A percentile compares a stretch with the other conserved stretches of the same genome.
Conservation (phyloP, 1,140 invertebrate genomes). For the Drosophila sucinea region DNA sequence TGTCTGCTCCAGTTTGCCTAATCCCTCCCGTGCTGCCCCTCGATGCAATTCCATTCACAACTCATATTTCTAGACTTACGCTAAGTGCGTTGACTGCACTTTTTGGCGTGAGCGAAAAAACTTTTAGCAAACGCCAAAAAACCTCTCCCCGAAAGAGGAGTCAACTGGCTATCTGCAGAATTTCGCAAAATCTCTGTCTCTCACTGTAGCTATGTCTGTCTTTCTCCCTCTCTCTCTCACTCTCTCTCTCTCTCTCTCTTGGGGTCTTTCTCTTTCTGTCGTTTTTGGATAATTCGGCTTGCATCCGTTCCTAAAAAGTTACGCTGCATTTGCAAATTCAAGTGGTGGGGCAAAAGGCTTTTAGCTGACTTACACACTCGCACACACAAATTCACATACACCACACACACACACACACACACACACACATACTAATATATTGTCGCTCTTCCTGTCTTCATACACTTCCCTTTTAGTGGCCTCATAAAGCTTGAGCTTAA, state of each 20-base stretch:
- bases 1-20: background rate
- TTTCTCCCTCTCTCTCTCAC: background rate
- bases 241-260: background rate
- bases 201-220: background rate
- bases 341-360: slow-evolving; percentile 74
- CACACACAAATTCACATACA: slow-evolving; percentile 34
- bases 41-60: slow-evolving; percentile 67
- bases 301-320: slow-evolving; percentile 78
- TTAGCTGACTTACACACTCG: slow-evolving; percentile 78
- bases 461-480: slow-evolving; percentile 61
- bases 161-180: slow-evolving; percentile 59
- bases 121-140: slow-evolving; percentile 45
- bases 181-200: slow-evolving; percentile 16
- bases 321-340: slow-evolving; percentile 61
- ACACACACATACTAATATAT: slow-evolving; percentile 61
- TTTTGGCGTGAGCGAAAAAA: slow-evolving; percentile 69
- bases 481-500: slow-evolving; percentile 77
- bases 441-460: slow-evolving; percentile 29
- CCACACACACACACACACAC: slow-evolving; percentile 30
- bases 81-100: slow-evolving; percentile 77
- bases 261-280: slow-evolving; percentile 30
- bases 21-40: slow-evolving; percentile 21
- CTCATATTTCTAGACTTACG: slow-evolving; percentile 70
- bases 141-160: slow-evolving; percentile 43
- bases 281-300: slow-evolving; percentile 60